phyloP scores from a whole-genome alignment of 1,140 invertebrate species.

The Tenebrio molitor region DNA sequence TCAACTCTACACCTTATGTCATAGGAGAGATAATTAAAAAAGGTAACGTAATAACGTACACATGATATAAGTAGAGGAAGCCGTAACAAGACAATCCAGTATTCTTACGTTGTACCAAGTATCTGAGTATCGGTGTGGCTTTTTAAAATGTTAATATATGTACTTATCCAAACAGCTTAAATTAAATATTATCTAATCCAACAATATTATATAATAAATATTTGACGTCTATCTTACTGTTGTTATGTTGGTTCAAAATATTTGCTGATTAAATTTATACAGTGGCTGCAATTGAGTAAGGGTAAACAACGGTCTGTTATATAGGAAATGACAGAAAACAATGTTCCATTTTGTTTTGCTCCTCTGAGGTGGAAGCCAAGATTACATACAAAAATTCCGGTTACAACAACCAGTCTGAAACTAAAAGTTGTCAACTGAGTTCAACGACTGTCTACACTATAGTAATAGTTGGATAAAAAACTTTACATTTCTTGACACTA shows the following conservation, averaged over 20 bases:
- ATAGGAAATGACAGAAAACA: conserved; percentile 5
- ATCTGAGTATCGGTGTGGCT: no score
- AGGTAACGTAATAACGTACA: conserved; percentile 9
- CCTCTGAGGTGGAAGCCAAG: not conserved
- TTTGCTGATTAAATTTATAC: not conserved
- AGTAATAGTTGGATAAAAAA: not conserved
- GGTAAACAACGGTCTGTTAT: not conserved
- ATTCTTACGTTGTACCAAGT: no score
- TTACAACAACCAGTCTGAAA: not conserved
- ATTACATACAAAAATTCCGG: conserved; percentile 5
- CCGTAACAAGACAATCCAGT: no score
- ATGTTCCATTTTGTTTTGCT: not conserved
- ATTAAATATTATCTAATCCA: conserved; percentile 21
- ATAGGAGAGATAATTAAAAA: conserved; percentile 5
- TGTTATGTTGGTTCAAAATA: no score
- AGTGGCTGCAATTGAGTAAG: conserved; percentile 2
- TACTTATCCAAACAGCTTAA: conserved; percentile 4
- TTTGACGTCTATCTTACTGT: not conserved
- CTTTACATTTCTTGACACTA: not conserved
- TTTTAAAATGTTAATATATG: no score
- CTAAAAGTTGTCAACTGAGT: not conserved
- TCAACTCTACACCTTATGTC: not conserved
- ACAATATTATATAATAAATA: conserved; percentile 33
- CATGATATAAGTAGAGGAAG: no score
- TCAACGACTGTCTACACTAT: not conserved